phyloP scores from a whole-genome alignment of 1,140 invertebrate species.

The Brachionus rubens region DNA sequence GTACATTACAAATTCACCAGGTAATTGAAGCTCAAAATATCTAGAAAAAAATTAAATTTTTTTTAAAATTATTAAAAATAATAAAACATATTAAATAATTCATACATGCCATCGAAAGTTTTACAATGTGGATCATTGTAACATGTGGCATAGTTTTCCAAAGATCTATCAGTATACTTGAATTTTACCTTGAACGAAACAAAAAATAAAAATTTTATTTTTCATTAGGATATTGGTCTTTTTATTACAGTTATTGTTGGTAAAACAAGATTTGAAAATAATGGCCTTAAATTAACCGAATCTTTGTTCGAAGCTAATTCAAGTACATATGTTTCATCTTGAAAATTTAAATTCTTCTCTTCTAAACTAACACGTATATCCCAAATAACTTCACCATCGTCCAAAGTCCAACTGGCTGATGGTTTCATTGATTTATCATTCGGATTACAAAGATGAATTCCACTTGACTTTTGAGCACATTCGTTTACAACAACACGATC shows the following conservation, averaged over 20 bases:
- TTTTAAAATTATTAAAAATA: not conserved
- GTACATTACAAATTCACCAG: constrained; percentile 27
- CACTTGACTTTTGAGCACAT: not conserved
- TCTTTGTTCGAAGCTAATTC: not conserved
- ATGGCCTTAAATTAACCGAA: not conserved
- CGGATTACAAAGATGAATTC: not conserved
- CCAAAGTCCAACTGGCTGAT: not conserved
- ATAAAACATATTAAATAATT: not conserved
- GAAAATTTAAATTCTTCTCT: not conserved
- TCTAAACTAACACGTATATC: not conserved
- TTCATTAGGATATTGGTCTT: not conserved
- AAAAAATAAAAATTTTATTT: not conserved
- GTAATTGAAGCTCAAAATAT: constrained; percentile 20
- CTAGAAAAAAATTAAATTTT: not conserved
- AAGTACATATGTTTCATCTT: not conserved
- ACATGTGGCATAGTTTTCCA: not conserved
- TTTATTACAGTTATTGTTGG: not conserved
- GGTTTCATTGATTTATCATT: not conserved
- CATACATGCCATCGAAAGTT: constrained; percentile 11
- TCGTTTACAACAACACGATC: constrained; percentile 1
- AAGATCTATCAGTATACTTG: not conserved
- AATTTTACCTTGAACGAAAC: not conserved
- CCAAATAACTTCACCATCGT: not conserved
- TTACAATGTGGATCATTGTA: constrained; percentile 7
- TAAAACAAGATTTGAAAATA: not conserved